Base-by-base conservation (phyloP, 2,113 vertebrate genomes). In the Barnardius zonarius region DNA sequence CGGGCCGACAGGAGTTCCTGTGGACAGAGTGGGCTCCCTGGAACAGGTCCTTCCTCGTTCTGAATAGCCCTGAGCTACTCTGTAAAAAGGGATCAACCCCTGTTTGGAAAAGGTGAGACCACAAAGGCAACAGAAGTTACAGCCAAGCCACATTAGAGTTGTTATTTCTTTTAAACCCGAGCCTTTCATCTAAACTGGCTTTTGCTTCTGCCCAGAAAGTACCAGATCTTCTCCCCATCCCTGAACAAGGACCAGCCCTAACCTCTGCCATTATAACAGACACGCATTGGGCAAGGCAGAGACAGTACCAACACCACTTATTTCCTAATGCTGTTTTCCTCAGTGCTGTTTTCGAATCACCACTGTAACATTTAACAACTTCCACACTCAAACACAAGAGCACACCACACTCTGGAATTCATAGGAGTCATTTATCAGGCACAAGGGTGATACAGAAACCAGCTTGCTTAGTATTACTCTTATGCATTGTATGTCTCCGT, bases 401-500 rank as follows among this genome's bases (percentile, higher is more conserved):
- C 35, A 39, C 23, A 31, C 22, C 6, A 7, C 0, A 0, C 7
- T 33, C 3, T 0, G 27, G 14, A 59, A 18, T 2, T 23, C 39
- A 7, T 0, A 23, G 20, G 7, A 19, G 9, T 28, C 5, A 15
- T 11, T 44, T 28, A 35, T 4, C 17, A 62, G 22, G 10, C 4
- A 52, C 18, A 35, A 22, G 3, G 1, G 2, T 10, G 16, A 72
- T 28, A 59, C 8, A 18, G 25, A 37, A n/a, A 33, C 4, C 24
- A 24, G 17, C 3, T 24, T 28, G 2, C 30, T 31, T 37, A 23
- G 10, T 13, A 33, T n/a, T 22, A 16, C 27, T 57, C 22, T 16
- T 16, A 43, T 0, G 0, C 3, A 22, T 74, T 74, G 11, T 2
- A 9, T 2, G 1, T 17, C 7, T 41, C 19, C 13, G 0, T 5